These are phyloP conservation scores for Merops nubicus DNA, from an alignment of 2,113 vertebrate species.

Conservation along the genomic window DNA sequence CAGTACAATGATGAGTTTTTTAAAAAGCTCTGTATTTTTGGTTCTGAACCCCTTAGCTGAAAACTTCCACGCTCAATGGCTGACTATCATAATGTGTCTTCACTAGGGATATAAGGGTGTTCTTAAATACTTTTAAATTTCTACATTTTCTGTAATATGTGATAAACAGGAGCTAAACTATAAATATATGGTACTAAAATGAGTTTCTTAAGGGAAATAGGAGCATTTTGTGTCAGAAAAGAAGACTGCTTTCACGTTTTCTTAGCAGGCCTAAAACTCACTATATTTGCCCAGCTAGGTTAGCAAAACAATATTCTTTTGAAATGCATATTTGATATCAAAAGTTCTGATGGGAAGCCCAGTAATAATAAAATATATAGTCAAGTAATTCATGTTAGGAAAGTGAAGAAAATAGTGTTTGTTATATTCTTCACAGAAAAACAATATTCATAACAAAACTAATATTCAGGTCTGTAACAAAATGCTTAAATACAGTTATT, in stretches of 20 bases:
- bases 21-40: not conserved
- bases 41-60: not conserved
- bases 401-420: not conserved
- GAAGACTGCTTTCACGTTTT: not conserved
- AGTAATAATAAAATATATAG: not conserved
- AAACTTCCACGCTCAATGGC: not conserved
- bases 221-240: not conserved
- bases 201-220: not conserved
- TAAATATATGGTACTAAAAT: not conserved
- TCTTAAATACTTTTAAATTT: not conserved
- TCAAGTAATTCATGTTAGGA: not conserved
- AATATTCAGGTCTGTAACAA: slow-evolving; percentile 31
- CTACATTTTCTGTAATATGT: not conserved
- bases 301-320: not conserved
- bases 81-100: not conserved
- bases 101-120: not conserved
- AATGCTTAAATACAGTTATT: slow-evolving; percentile 51
- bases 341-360: not conserved
- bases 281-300: not conserved
- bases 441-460: slow-evolving; percentile 13
- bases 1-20: not conserved
- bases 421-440: slow-evolving; percentile 37
- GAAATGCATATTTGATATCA: not conserved
- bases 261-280: not conserved
- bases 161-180: not conserved